phyloP scores from a whole-genome alignment of 2,797 vertebrate genomes.

The Epinephelus coioides region DNA sequence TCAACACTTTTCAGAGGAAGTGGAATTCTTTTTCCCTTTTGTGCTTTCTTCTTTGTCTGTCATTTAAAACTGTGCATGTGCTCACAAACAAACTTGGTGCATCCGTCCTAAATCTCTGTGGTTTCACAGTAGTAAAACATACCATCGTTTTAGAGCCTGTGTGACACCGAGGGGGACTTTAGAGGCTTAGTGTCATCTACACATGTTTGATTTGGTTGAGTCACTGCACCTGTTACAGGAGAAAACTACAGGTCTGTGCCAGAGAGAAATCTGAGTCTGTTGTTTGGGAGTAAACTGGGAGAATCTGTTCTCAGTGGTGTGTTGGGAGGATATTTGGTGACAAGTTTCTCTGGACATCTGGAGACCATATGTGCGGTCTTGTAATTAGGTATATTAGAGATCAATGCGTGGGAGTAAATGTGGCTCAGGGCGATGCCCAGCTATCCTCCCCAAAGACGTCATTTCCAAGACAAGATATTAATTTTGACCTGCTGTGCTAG shows the following conservation, averaged over 20 bases:
- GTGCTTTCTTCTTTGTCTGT: neutral
- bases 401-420: constrained; percentile 8
- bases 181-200: constrained; percentile 23
- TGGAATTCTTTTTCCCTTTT: neutral
- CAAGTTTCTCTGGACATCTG: constrained; percentile 43
- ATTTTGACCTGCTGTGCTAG: neutral
- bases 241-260: neutral
- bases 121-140: neutral
- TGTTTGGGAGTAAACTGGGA: neutral
- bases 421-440: constrained; percentile 37
- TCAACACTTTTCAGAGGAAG: neutral
- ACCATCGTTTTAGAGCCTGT: neutral
- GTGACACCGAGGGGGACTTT: constrained; percentile 1
- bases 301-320: constrained; percentile 9
- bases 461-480: constrained; percentile 22
- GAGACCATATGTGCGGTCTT: constrained; percentile 52
- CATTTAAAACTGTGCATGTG: neutral
- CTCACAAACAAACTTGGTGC: neutral
- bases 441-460: constrained; percentile 35
- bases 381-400: constrained; percentile 61
- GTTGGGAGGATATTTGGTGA: constrained; percentile 3
- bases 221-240: constrained; percentile 37
- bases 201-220: constrained; percentile 43
- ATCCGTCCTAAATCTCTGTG: constrained; percentile 2
- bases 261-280: constrained; percentile 9